A percentile compares a stretch with the other conserved stretches of the same genome.
phyloP scores from a whole-genome alignment of 2,113 vertebrate genomes.

The Phalacrocorax carbo region DNA sequence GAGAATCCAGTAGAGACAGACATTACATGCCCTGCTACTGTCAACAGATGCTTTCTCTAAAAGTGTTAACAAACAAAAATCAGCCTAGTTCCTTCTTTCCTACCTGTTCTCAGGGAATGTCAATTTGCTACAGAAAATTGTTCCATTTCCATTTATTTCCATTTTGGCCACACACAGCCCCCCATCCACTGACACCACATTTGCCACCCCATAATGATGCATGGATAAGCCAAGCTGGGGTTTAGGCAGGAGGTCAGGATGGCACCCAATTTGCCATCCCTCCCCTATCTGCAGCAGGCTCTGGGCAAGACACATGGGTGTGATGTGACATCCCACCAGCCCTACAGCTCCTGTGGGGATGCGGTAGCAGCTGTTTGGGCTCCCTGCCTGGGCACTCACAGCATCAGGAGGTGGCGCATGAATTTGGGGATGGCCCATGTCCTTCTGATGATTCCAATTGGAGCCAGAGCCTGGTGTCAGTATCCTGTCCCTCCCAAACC shows the following conservation, averaged over 20 bases:
- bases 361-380: background rate
- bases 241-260: background rate
- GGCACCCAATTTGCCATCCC: background rate
- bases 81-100: background rate
- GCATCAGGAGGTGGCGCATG: rapidly evolving
- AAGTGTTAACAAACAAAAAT: background rate
- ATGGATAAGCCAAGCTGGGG: background rate
- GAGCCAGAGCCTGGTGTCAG: background rate
- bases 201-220: background rate
- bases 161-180: background rate
- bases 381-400: background rate
- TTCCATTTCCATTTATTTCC: background rate
- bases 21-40: background rate
- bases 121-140: background rate
- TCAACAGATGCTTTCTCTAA: background rate
- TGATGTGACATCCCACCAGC: background rate
- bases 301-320: background rate
- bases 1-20: background rate
- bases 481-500: background rate
- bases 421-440: background rate
- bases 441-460: rapidly evolving
- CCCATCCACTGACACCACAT: background rate
- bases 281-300: background rate
- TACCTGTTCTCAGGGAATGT: background rate
- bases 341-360: rapidly evolving